Percentiles rank a stretch among this genome's conserved stretches.
phyloP scores from a whole-genome alignment of 2,888 invertebrate genomes.

The Lycocerus yunnanus region DNA sequence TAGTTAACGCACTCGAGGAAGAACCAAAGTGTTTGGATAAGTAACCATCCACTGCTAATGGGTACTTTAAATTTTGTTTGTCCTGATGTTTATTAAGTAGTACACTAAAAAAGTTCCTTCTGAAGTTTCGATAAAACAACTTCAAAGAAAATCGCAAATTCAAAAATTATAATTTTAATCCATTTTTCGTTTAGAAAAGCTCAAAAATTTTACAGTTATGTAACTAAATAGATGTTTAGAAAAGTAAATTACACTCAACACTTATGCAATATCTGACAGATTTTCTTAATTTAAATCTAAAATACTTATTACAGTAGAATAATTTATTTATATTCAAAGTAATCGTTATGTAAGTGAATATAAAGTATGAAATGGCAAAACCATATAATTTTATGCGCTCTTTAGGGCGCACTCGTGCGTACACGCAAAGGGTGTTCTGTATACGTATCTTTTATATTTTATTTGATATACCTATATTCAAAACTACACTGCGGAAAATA shows the following conservation, averaged over 20 bases:
- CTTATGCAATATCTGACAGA: slow-evolving; percentile 22
- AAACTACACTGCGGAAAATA: slow-evolving; percentile 43
- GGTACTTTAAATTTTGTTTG: not conserved
- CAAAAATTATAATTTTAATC: not conserved
- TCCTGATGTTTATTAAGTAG: not conserved
- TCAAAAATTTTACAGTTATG: not conserved
- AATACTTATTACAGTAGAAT: slow-evolving; percentile 36
- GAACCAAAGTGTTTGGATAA: not conserved
- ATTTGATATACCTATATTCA: slow-evolving; percentile 40
- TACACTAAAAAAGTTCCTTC: not conserved
- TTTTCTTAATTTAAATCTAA: slow-evolving; percentile 31
- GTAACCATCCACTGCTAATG: not conserved
- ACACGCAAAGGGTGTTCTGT: slow-evolving; percentile 38
- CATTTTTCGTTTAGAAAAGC: not conserved
- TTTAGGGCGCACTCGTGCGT: slow-evolving; percentile 38
- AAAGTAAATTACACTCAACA: not conserved
- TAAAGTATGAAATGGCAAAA: slow-evolving; percentile 29
- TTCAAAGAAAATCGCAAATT: not conserved
- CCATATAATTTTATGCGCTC: slow-evolving; percentile 34
- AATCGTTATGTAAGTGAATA: slow-evolving; percentile 6
- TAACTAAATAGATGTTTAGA: not conserved
- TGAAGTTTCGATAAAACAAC: not conserved
- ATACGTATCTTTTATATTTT: slow-evolving; percentile 44
- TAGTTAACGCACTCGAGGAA: not conserved
- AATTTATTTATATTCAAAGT: slow-evolving; percentile 29